Base-by-base conservation (phyloP, 2,797 vertebrate species). In the Cossypha niveicapilla region DNA sequence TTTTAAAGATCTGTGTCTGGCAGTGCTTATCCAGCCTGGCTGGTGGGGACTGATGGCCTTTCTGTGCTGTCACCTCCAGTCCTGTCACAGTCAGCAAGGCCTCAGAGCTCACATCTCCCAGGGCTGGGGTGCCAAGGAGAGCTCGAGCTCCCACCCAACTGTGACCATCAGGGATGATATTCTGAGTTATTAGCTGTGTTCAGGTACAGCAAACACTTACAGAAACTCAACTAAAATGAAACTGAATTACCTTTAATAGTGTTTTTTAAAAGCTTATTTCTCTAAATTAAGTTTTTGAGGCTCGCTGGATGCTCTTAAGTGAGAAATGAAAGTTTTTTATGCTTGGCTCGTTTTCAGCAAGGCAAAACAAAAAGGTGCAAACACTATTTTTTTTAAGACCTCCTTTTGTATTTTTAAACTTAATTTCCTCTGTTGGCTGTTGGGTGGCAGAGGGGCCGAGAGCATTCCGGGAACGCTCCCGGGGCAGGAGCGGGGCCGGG, bases 191-290 rank as follows among this genome's bases (percentile, higher is more conserved):
- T 81, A 19, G 11, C 53, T 16, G 27, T n/a, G 18, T 18, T 32
- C 15, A 34, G 54, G 6, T 22, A 18, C 34, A 57, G 37, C 24
- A 63, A 54, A 12, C 1, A 1, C 13, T 42, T 28, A 1, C 0
- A 13, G 41, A 32, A 18, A 10, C 14, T 10, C 11, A 65, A 39
- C 18, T 7, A 6, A 45, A 73, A 30, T 12, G 1, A 70, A 83
- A 18, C 4, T 0, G 23, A 35, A 32, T 79, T 27, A 9, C 9
- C 18, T 62, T 47, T 10, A 4, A 41, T 8, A 28, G 15, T 10
- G 3, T 8, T 58, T 56, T 56, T 28, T 5, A 11, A 80, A 72
- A 57, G 7, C n/a, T 27, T 5, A 0, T 37, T 9, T 57, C 22
- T 50, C 34, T 22, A 39, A 54, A 51, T 2, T 9, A n/a, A 47